phyloP scores from a whole-genome alignment of 2,113 vertebrate species.

The Ophiodon elongatus region DNA sequence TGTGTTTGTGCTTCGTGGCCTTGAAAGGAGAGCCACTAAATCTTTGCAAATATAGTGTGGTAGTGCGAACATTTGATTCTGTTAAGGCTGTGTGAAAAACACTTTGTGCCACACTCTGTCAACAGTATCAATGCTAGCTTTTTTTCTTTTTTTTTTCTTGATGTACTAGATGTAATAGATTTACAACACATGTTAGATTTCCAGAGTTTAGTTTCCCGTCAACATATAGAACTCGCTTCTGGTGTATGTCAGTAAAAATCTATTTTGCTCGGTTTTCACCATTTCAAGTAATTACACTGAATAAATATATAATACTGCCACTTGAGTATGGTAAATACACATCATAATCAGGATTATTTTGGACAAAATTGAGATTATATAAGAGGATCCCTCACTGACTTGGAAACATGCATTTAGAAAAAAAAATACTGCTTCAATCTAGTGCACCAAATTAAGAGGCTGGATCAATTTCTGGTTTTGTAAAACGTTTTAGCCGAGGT shows the following conservation, averaged over 20 bases:
- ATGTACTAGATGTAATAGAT: neutral
- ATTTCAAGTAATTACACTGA: neutral
- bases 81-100: slow-evolving; percentile 47
- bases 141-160: neutral
- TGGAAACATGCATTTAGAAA: neutral
- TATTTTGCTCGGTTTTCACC: neutral
- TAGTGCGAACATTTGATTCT: slow-evolving; percentile 71
- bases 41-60: slow-evolving; percentile 59
- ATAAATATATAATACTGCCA: too few relatives aligned
- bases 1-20: slow-evolving; percentile 76
- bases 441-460: neutral
- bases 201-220: neutral
- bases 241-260: neutral
- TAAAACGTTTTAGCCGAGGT: neutral
- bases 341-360: too few relatives aligned
- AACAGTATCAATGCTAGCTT: slow-evolving; percentile 31
- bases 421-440: neutral
- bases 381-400: neutral
- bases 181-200: neutral
- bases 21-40: slow-evolving; percentile 73
- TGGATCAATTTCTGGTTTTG: neutral
- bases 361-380: neutral
- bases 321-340: too few relatives aligned
- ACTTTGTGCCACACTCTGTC: slow-evolving; percentile 50
- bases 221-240: neutral